Base-by-base conservation (phyloP, 2,797 vertebrate genomes). In the Erithacus rubecula region DNA sequence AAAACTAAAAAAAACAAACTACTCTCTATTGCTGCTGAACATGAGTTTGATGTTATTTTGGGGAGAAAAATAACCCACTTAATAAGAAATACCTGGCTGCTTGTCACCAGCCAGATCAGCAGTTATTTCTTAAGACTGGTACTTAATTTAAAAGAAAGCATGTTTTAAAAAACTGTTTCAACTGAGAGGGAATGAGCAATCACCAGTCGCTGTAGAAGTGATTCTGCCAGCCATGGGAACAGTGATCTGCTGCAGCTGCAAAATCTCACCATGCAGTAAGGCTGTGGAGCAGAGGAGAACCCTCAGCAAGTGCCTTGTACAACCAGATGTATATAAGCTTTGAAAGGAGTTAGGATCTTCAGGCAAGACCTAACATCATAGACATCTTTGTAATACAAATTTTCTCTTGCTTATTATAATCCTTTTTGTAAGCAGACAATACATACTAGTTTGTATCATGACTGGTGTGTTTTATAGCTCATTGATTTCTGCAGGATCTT, bases 161-260 rank as follows among this genome's bases (percentile, higher is more conserved):
- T 44, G 10, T 67, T 91, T 7, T n/a, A 10, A 46, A 63, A 69
- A 70, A 15, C 14, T 37, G 10, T 32, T 75, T 60, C 70, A 43
- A 9, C 63, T 68, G 26, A 70, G 14, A 58, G 16, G 18, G n/a
- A 84, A 47, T 2, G 15, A 93, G 26, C 24, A 59, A 12, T 78
- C 2, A 0, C 15, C 32, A 26, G 0, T 55, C 2, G 0, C 21
- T 49, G 16, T 17, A 29, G 67, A 72, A 84, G 19, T 47, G 18
- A 63, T 79, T 82, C 82, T 89, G 43, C 63, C 43, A 75, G 3
- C 29, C 9, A 0, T 24, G 10, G 51, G 27, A 78, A 15, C 2
- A 44, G 13, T 19, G 22, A 47, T 64, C 20, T 90, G 32, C 43
- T 67, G 15, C 24, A 15, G 43, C 46, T 77, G 34, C 19, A 20